phyloP scores from a whole-genome alignment of 1,140 invertebrate species.

The Dreissena rostriformis region DNA sequence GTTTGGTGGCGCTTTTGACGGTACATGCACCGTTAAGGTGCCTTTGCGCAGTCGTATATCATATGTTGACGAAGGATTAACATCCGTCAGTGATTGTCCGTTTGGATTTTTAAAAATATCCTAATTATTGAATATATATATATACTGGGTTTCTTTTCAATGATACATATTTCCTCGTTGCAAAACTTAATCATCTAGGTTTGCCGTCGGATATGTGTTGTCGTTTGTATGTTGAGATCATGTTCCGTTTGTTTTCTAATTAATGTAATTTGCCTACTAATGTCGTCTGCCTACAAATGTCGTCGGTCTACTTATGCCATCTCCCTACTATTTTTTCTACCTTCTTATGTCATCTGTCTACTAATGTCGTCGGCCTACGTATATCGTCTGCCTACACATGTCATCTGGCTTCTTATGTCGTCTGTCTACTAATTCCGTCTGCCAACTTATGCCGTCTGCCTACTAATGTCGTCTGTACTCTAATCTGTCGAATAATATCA shows the following conservation, averaged over 20 bases:
- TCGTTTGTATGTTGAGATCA: too few species aligned
- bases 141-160: not conserved
- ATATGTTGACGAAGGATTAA: not conserved
- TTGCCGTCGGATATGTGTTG: too few species aligned
- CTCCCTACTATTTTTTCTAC: not conserved
- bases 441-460: not conserved
- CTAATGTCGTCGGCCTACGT: not conserved
- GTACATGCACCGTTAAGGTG: not conserved
- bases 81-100: not conserved
- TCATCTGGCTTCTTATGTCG: not conserved
- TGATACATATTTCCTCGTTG: not conserved
- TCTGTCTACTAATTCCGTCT: not conserved
- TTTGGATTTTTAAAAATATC: not conserved
- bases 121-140: not conserved
- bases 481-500: too few species aligned
- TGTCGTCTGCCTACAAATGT: not conserved
- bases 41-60: not conserved
- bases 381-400: not conserved
- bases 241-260: not conserved
- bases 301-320: not conserved
- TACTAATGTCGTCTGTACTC: not conserved
- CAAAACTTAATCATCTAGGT: not conserved
- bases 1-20: not conserved
- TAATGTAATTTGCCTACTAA: not conserved
- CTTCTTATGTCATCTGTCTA: too few species aligned